These are phyloP conservation scores for Drosophila albomicans DNA, from an alignment of 1,140 invertebrate species.

Conservation along the genomic window DNA sequence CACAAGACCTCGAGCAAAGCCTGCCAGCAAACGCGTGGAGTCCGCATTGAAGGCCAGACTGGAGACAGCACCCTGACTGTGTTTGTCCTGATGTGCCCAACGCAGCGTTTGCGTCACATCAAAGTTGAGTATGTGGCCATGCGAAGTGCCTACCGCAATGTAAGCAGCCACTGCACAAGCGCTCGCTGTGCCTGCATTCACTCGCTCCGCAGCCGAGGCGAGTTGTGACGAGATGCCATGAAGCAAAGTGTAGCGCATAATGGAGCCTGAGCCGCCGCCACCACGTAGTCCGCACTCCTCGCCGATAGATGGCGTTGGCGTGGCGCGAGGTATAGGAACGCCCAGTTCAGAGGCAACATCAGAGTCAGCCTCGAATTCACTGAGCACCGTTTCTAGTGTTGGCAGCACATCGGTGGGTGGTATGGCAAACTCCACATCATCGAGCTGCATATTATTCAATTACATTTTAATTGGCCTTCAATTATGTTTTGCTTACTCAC, in stretches of 20 bases:
- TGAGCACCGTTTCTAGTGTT: constrained; percentile 94
- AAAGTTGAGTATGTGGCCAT: constrained; percentile 96
- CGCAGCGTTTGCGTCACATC: constrained; percentile 93
- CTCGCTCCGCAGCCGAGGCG: constrained; percentile 92
- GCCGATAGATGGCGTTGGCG: constrained; percentile 85
- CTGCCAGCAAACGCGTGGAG: constrained; percentile 93
- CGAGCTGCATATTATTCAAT: constrained; percentile 86
- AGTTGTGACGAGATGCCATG: constrained; percentile 95
- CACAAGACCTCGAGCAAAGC: constrained; percentile 93
- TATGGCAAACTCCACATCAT: constrained; percentile 94
- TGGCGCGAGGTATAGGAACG: constrained; percentile 83
- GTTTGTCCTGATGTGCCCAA: constrained; percentile 93
- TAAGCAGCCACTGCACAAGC: constrained; percentile 91
- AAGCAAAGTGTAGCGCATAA: constrained; percentile 92
- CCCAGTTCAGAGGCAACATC: constrained; percentile 86
- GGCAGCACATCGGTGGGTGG: constrained; percentile 91
- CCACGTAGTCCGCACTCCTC: constrained; percentile 70
- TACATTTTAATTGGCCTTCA: neutral
- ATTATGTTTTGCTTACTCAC: constrained; percentile 80
- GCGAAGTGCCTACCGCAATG: constrained; percentile 96
- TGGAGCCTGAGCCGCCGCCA: constrained; percentile 87
- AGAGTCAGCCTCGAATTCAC: constrained; percentile 89
- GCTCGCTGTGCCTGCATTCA: constrained; percentile 95
- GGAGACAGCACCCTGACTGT: constrained; percentile 93
- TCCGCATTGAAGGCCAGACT: constrained; percentile 95